These are phyloP conservation scores for Junonia oenone DNA, from an alignment of 2,888 invertebrate genomes.

Conservation along the genomic window DNA sequence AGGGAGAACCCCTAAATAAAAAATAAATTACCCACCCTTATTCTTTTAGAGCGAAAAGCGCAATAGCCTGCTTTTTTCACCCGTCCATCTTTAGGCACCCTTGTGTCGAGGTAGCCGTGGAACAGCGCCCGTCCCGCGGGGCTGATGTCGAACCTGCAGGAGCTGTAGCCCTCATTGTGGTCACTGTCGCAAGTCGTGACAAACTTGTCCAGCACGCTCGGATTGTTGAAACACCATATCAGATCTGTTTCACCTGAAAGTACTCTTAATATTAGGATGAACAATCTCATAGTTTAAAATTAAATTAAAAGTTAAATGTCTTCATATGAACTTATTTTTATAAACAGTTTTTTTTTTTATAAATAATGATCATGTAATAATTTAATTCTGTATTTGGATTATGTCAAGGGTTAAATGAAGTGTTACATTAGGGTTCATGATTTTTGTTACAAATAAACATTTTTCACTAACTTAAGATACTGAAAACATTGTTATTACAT, in stretches of 20 bases:
- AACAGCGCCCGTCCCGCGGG: slow-evolving; percentile 85
- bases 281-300: not conserved
- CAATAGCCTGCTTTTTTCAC: slow-evolving; percentile 90
- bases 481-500: too few relatives aligned
- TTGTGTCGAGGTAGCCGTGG: slow-evolving; percentile 83
- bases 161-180: slow-evolving; percentile 90
- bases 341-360: too few relatives aligned
- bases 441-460: too few relatives aligned
- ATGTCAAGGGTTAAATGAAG: too few relatives aligned
- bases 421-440: too few relatives aligned
- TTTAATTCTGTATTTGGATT: too few relatives aligned
- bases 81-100: slow-evolving; percentile 89
- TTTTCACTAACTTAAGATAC: too few relatives aligned
- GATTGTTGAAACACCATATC: slow-evolving; percentile 84
- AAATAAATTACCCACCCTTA: slow-evolving; percentile 73
- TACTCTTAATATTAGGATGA: not conserved
- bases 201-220: slow-evolving; percentile 83
- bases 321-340: too few relatives aligned
- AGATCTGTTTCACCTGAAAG: slow-evolving; percentile 84
- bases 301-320: too few relatives aligned
- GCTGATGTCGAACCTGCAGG: slow-evolving; percentile 83
- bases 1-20: too few relatives aligned
- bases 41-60: slow-evolving; percentile 84
- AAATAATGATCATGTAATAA: too few relatives aligned
- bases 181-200: slow-evolving; percentile 88